Percentiles rank a stretch among this genome's conserved stretches.
Conservation (phyloP, 2,888 invertebrate genomes). For the Drosophila picticornis region DNA sequence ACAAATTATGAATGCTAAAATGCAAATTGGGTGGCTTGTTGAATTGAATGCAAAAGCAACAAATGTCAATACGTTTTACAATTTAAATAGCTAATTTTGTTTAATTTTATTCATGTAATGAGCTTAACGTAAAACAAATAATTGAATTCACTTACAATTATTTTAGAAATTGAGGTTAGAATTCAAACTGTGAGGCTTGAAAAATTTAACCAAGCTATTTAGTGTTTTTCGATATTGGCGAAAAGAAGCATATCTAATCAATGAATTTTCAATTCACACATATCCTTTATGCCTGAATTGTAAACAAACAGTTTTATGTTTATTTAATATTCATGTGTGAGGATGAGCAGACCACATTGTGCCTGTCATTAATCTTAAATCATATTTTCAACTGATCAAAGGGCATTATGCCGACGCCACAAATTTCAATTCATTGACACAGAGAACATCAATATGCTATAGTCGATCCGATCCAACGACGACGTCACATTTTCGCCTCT, state of each 20-base stretch:
- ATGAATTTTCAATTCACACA: background rate
- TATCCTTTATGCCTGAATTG: slow-evolving; percentile 30
- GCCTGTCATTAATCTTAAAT: slow-evolving; percentile 42
- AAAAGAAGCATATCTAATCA: background rate
- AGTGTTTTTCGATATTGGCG: background rate
- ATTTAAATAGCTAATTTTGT: background rate
- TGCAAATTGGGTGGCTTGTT: slow-evolving; percentile 30
- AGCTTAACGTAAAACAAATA: background rate
- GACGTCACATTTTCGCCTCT: slow-evolving; percentile 56
- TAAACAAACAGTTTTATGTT: slow-evolving; percentile 46
- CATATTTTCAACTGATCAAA: slow-evolving; percentile 58
- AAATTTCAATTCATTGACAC: slow-evolving; percentile 9
- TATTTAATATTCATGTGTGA: slow-evolving; percentile 21
- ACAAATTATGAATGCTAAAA: slow-evolving; percentile 12
- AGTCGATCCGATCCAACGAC: slow-evolving; percentile 12
- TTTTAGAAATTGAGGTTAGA: background rate
- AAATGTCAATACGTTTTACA: slow-evolving; percentile 6
- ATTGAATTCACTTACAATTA: background rate
- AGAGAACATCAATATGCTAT: slow-evolving; percentile 13
- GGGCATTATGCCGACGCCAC: slow-evolving; percentile 15
- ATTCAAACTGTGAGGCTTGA: background rate
- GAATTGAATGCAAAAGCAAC: background rate
- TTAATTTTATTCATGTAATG: background rate
- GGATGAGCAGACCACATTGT: slow-evolving; percentile 20
- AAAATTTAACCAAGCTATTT: background rate